Base-by-base conservation (phyloP, 64 coral and sea anemone species). In the Cladopsammia gracilis region DNA sequence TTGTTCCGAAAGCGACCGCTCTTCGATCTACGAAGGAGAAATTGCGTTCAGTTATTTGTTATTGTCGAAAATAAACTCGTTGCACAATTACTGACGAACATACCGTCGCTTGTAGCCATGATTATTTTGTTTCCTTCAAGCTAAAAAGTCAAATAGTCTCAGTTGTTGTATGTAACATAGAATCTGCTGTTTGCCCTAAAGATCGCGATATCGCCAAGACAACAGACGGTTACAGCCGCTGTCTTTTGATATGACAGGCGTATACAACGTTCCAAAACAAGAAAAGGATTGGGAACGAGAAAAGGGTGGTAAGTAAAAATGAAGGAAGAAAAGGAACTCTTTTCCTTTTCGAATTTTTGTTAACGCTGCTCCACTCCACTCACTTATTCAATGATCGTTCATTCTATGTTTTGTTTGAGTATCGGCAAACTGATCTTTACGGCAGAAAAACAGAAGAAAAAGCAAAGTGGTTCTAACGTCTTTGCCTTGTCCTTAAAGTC, bases 1-100 rank as follows among this genome's bases (percentile, higher is more conserved):
- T 98, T 11, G 97, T 98, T 46, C 97, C 97, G 78, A 98, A 98
- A 12, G 97, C 92, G 20, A 98, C 87, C 10, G 80, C 45, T 68
- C 80, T 84, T 68, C 62, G 80, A 43, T 18, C 80, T 84, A 68
- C 7, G 62, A 44, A 24, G n/a, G 11, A 23, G 49, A n/a, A 64
- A 50, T 22, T 48, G 3, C 20, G 20, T 48, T 50, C 44, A 48
- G 5, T 68, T 23, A 83, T 20, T 49, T 24, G 67, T 2, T 42
- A 10, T 0, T 67, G 34, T 4, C 20, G 2, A 6, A 3, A 7
- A 5, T 45, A 12, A 67, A 1, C 8, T 6, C 4, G 0, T 7
- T 8, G 6, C 19, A 50, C 19, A 66, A 68, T 49, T 24, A 14
- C 9, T 47, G 19, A 8, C 18, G 62, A 22, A 66, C 54, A 67